Conservation (phyloP, 1,140 invertebrate species). For the Goniozus legneri region DNA sequence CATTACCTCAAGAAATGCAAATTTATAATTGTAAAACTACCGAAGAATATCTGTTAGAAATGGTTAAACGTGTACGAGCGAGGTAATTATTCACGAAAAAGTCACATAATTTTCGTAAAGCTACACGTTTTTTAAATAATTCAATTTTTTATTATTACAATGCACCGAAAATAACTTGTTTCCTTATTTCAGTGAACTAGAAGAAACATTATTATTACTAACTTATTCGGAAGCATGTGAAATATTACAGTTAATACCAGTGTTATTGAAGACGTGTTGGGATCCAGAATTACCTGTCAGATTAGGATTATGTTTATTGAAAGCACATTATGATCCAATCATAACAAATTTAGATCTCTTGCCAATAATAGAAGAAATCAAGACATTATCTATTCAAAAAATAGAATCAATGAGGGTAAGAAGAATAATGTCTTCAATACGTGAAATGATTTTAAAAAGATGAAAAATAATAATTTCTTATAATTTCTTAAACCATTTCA, state of each 20-base stretch:
- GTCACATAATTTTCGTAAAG: background rate
- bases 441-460: conserved; percentile 5
- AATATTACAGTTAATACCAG: conserved; percentile 70
- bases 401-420: conserved; percentile 64
- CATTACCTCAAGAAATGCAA: conserved; percentile 71
- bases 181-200: conserved; percentile 72
- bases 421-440: conserved; percentile 7
- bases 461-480: conserved; percentile 3
- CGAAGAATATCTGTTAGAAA: conserved; percentile 78
- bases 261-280: conserved; percentile 64
- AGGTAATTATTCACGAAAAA: conserved; percentile 51
- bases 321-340: conserved; percentile 83
- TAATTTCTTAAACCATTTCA: conserved; percentile 4
- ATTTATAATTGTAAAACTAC: conserved; percentile 70
- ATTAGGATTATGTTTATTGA: conserved; percentile 76
- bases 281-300: conserved; percentile 74
- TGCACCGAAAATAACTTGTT: conserved; percentile 9
- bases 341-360: conserved; percentile 66
- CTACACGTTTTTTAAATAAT: background rate
- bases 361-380: conserved; percentile 66
- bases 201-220: conserved; percentile 82
- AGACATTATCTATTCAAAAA: conserved; percentile 58
- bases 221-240: conserved; percentile 80
- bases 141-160: background rate
- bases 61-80: conserved; percentile 71